These are phyloP conservation scores for Bombyx huttoni DNA, from an alignment of 2,888 invertebrate genomes.

Conservation along the genomic window DNA sequence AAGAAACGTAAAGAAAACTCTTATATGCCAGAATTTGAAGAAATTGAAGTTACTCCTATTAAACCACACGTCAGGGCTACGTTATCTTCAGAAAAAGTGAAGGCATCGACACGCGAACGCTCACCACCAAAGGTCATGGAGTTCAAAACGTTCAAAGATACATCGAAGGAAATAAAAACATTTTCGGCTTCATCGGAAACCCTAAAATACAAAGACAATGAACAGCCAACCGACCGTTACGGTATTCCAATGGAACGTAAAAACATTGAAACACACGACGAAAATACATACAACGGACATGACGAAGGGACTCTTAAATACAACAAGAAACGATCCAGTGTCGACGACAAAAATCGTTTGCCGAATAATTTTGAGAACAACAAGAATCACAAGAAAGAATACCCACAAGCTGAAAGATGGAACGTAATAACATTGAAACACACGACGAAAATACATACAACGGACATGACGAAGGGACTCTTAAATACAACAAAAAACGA, in stretches of 20 bases:
- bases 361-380: conserved; percentile 41
- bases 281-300: conserved; percentile 49
- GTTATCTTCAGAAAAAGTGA: conserved; percentile 50
- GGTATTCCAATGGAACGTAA: conserved; percentile 59
- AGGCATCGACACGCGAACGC: conserved; percentile 49
- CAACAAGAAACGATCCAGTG: conserved; percentile 55
- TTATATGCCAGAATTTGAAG: conserved; percentile 65
- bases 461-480: conserved; percentile 57
- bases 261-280: conserved; percentile 44
- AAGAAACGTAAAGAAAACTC: conserved; percentile 58
- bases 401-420: conserved; percentile 51
- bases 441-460: conserved; percentile 47
- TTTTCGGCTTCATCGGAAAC: conserved; percentile 68
- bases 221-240: conserved; percentile 50
- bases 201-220: conserved; percentile 60
- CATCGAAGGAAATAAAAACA: conserved; percentile 60
- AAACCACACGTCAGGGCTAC: conserved; percentile 62
- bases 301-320: conserved; percentile 64
- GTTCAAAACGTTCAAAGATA: conserved; percentile 68
- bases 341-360: conserved; percentile 50
- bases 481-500: conserved; percentile 63
- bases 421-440: conserved; percentile 48
- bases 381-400: conserved; percentile 45
- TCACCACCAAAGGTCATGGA: conserved; percentile 60
- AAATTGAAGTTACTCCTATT: conserved; percentile 63